These are phyloP conservation scores for Drosophila testacea DNA, from an alignment of 2,888 invertebrate species.

Conservation along the genomic window DNA sequence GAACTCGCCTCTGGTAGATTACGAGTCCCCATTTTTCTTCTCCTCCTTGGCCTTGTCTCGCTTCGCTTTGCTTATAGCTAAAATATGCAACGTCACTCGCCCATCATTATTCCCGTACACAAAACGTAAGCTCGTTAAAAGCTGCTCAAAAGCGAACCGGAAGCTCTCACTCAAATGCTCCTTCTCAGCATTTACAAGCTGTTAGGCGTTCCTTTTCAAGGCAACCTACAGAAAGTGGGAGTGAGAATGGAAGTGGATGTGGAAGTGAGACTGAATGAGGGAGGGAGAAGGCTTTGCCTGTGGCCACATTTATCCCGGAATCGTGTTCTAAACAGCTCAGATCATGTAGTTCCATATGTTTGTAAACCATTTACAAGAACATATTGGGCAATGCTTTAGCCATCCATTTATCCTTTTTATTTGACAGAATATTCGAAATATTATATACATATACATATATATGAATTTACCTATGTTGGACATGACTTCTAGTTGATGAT, in stretches of 20 bases:
- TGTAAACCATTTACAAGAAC: constrained; percentile 24
- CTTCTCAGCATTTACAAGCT: constrained; percentile 57
- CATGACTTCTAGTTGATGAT: not conserved
- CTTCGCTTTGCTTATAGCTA: constrained; percentile 26
- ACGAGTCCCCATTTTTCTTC: not conserved
- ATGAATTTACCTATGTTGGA: not conserved
- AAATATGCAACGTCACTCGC: constrained; percentile 74
- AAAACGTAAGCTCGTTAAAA: constrained; percentile 73
- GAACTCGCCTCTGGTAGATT: constrained; percentile 9
- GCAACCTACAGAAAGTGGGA: not conserved
- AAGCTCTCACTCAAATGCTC: constrained; percentile 52
- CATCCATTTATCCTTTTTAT: constrained; percentile 19
- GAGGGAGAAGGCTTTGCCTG: not conserved
- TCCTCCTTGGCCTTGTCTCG: not conserved
- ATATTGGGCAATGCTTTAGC: constrained; percentile 14
- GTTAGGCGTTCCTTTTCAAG: constrained; percentile 27
- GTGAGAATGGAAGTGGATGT: not conserved
- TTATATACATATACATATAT: constrained; percentile 8
- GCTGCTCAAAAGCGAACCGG: constrained; percentile 64
- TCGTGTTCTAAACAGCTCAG: constrained; percentile 31
- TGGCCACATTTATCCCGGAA: constrained; percentile 38
- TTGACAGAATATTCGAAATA: constrained; percentile 5
- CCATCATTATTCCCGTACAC: constrained; percentile 63
- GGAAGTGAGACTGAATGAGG: not conserved
- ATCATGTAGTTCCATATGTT: constrained; percentile 16